Evolutionary conservation across 2,888 invertebrate species (phyloP), one percentile per base, ranked within the genome.

Genomic region (Eupithecia centaureata): DNA sequence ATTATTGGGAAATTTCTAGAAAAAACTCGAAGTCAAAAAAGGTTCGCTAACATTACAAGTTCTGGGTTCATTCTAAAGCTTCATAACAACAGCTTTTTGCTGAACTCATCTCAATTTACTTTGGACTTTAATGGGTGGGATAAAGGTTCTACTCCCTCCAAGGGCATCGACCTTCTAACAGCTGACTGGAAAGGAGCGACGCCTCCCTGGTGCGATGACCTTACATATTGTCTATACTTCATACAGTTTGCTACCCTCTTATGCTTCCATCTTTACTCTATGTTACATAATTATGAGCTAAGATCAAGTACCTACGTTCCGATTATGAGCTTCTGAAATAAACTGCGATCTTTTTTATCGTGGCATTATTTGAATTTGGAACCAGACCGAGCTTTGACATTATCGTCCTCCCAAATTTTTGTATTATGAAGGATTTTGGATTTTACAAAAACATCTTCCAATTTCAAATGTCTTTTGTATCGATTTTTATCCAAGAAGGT

Each of bases 151-250:
- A 76, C 77, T 77, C 80, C 77, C 78, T 72, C 67, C 72, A 67
- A 82, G 89, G 87, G 89, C 85, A 83, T 76, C 78, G 89, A 79
- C 84, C 90, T 83, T 76, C 77, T 78, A 87, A 88, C 88, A 89
- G 88, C 90, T 89, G 90, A 88, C 87, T 82, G 86, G 83, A 82
- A 80, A 76, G 76, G 79, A 80, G 70, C 76, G 75, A 78, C 85
- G 83, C 86, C 88, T 85, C 84, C 79, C 64, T 73, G 80, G 89
- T 81, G 74, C 89, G 77, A 79, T 82, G 87, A 86, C 82, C 88
- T 77, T 80, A 68, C 54, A 66, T 70, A 69, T 71, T 68, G 62
- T 70, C 67, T 70, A 68, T 73, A 61, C 61, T 68, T 62, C 74
- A 75, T 73, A 63, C 47, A 47, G 47, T 47, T 47, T 47, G 22